Conservation (phyloP, 2,888 invertebrate genomes). For the Cheilosia variabilis region DNA sequence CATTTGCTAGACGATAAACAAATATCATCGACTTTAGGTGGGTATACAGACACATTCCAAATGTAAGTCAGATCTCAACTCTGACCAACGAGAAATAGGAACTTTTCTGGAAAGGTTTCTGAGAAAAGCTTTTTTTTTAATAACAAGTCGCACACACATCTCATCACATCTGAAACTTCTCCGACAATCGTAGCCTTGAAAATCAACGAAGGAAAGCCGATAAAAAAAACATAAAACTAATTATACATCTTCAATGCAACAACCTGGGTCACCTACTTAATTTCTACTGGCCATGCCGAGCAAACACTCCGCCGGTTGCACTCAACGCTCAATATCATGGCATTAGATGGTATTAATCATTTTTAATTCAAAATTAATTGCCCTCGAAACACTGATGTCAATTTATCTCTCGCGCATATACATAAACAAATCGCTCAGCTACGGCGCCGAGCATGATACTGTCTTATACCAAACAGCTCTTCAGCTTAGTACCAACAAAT, state of each 20-base stretch:
- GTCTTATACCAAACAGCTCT: constrained; percentile 9
- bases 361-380: constrained; percentile 73
- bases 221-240: neutral
- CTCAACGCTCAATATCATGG: constrained; percentile 31
- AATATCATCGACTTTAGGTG: too few species aligned
- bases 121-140: too few species aligned
- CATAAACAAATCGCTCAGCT: constrained; percentile 38
- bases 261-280: constrained; percentile 22
- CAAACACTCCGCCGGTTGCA: neutral
- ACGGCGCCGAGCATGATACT: constrained; percentile 13
- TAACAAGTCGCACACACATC: neutral
- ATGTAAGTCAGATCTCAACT: too few species aligned
- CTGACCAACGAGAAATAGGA: too few species aligned
- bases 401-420: constrained; percentile 41
- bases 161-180: neutral
- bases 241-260: constrained; percentile 2
- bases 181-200: neutral
- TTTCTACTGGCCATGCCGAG: constrained; percentile 15
- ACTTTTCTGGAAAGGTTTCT: too few species aligned
- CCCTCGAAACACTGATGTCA: constrained; percentile 67
- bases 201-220: neutral
- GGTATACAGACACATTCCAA: too few species aligned
- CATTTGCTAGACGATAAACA: too few species aligned
- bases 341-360: constrained; percentile 63
- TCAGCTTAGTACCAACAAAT: neutral